Conservation (phyloP, 2,797 vertebrate species). For the Graptemys geographica region DNA sequence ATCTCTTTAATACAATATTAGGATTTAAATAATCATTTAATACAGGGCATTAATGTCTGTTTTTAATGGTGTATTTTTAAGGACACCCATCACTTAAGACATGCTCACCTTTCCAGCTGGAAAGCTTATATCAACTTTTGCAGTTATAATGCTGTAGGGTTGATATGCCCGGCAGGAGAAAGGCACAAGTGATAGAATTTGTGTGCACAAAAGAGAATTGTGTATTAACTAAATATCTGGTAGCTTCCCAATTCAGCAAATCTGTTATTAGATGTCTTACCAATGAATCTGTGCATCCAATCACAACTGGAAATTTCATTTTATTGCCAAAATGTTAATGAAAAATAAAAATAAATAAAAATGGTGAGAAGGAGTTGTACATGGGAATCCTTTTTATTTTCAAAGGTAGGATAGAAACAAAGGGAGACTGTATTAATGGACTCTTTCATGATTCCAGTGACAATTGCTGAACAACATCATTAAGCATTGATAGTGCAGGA, state of each 20-base stretch:
- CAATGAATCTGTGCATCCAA: not conserved
- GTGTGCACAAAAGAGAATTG: not conserved
- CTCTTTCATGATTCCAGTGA: not conserved
- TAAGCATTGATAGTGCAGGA: not conserved
- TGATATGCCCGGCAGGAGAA: not conserved
- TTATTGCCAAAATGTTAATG: not conserved
- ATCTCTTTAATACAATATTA: not conserved
- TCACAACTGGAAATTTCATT: not conserved
- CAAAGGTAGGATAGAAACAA: not conserved
- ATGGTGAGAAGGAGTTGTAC: not conserved
- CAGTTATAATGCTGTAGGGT: not conserved
- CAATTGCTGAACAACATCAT: not conserved
- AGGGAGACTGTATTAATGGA: accelerated
- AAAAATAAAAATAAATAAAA: not conserved
- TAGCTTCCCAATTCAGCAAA: not conserved
- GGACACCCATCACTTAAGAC: not conserved
- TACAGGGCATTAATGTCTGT: not conserved
- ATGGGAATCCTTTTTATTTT: not conserved
- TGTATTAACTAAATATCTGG: not conserved
- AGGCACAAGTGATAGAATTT: not conserved
- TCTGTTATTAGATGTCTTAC: not conserved
- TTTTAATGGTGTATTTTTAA: not conserved
- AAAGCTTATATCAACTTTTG: not conserved
- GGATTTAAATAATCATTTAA: not conserved
- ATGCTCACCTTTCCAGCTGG: not conserved